phyloP scores from a whole-genome alignment of 2,113 vertebrate genomes.

The Theropithecus gelada region DNA sequence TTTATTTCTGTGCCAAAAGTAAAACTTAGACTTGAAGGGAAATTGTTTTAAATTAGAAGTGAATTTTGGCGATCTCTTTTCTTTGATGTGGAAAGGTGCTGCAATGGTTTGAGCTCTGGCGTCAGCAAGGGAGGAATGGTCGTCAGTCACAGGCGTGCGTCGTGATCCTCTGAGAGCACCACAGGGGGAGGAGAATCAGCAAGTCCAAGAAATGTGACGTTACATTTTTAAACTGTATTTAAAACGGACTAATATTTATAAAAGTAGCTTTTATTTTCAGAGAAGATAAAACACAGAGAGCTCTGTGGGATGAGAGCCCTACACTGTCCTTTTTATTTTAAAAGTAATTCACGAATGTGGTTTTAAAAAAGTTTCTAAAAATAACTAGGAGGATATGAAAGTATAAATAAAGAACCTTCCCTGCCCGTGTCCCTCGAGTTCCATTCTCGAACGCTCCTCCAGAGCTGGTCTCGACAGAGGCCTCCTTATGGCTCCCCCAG shows the following conservation, averaged over 20 bases:
- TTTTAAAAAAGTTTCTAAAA: background rate
- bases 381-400: background rate
- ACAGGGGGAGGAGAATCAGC: too few species aligned
- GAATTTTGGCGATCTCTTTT: too few species aligned
- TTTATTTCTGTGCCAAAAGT: background rate
- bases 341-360: background rate
- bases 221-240: background rate
- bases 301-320: background rate
- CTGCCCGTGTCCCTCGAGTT: background rate
- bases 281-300: background rate
- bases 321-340: too few species aligned
- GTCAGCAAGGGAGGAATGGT: background rate
- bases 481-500: background rate
- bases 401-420: background rate
- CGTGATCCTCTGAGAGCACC: background rate
- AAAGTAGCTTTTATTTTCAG: background rate
- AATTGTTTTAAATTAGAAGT: background rate
- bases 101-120: background rate
- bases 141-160: rapidly evolving
- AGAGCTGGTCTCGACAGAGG: background rate
- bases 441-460: too few species aligned
- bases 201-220: background rate
- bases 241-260: background rate
- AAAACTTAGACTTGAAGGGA: background rate
- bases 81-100: background rate